Evolutionary conservation across 2,113 vertebrate species (phyloP), one percentile per base, ranked within the genome.

Genomic region (Hippocampus mohnikei): DNA sequence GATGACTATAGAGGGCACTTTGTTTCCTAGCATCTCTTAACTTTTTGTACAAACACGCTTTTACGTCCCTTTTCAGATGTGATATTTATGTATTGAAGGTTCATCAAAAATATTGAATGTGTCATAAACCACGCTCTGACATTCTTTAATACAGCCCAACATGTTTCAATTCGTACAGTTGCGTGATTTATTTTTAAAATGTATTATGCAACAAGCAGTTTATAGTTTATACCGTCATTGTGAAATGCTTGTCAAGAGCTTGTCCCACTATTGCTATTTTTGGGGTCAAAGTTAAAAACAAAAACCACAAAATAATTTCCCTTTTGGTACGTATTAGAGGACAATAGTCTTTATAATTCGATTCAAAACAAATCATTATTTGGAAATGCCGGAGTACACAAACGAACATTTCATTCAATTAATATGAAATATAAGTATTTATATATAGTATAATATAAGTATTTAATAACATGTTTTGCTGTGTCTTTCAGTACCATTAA

Each of bases 331-430:
- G 23, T 62, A 73, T 75, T 68, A 3, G 27, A 58, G 8, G n/a
- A 58, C 11, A 13, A 27, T 21, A 58, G 11, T 13, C 23, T 25
- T 75, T 70, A 23, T 74, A 66, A 75, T 81, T 80, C 70, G 40
- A 74, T 76, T 86, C 70, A 72, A 81, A 60, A 75, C 48, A 71
- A 79, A 84, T 88, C 81, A 85, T 72, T 76, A 71, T 84, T 77
- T 25, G 48, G 69, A 80, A 80, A 80, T 58, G 72, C 53, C 50
- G 75, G 59, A 74, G 75, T 65, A 79, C 80, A 72, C 82, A 81
- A 78, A 27, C 55, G 13, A 58, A 58, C 55, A 27, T 58, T 58
- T 12, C 3, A 56, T 56, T 56, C 1, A 56, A 9, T 25, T 12
- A 9, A 58, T 25, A 58, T 58, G 27, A 15, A 58, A n/a, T n/a